Evolutionary conservation across 2,888 invertebrate genomes (phyloP), one percentile per base, ranked within the genome.

Genomic region (Adela reaumurella): DNA sequence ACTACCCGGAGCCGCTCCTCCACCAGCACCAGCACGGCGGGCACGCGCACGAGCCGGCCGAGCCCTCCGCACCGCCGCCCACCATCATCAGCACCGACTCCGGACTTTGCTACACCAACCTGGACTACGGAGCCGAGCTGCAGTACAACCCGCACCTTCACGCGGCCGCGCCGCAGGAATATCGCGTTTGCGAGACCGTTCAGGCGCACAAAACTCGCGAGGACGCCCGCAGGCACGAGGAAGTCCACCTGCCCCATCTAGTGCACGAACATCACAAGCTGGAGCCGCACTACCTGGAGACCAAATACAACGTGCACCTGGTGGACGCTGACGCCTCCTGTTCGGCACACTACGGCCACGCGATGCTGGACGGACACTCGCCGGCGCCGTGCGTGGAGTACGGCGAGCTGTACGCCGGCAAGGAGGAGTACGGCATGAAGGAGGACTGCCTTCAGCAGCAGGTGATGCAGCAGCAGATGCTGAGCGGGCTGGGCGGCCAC

Each of bases 21-120:
- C 67, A 71, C 54, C 60, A 73, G 48, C 71, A 68, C 49, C 73
- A 76, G 47, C 78, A 77, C 49, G 63, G 71, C 19, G 60, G 73
- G 48, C 71, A 68, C 49, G 74, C 74, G 47, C 78, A 77, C 49
- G 63, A 64, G 49, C 48, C 56, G 44, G 52, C 64, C 62, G 61
- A 65, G 2, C 62, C 62, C 20, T 63, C 64, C 57, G 64, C 68
- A 48, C 74, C 80, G 17, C 66, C 80, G 0, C 73, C 84, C 2
- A 83, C 86, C 14, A 91, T 92, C 45, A 92, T 93, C 57, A 91
- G 88, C 62, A 89, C 91, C 1, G 92, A 92, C 61, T 88, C 92
- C 43, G 94, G 94, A 1, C 78, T 94, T 51, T 92, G 93, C 67
- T 94, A 94, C 67, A 94, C 94, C 1, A 94, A 94, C 66, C 72